phyloP scores from a whole-genome alignment of 1,140 invertebrate genomes.

The Parasteatoda tepidariorum region DNA sequence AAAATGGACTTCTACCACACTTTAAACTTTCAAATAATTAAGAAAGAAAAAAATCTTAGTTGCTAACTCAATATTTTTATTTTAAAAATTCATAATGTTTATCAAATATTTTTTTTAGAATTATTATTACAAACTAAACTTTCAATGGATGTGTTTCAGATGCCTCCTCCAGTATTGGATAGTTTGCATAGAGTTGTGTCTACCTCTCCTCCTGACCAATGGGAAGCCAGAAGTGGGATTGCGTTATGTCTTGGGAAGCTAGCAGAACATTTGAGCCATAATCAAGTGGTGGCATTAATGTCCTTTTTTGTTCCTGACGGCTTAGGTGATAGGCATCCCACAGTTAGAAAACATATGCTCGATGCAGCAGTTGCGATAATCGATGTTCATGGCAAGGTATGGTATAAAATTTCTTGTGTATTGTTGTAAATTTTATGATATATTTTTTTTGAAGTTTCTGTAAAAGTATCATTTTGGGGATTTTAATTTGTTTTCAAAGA shows the following conservation, averaged over 20 bases:
- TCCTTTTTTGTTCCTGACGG: conserved; percentile 86
- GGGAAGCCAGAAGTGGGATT: conserved; percentile 88
- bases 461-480: too few species aligned
- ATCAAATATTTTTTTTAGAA: too few species aligned
- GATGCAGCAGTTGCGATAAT: conserved; percentile 91
- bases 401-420: neutral
- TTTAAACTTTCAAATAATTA: too few species aligned
- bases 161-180: conserved; percentile 88
- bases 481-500: too few species aligned
- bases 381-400: conserved; percentile 81
- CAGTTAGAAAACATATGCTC: conserved; percentile 90
- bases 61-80: too few species aligned
- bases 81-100: too few species aligned
- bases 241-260: conserved; percentile 83
- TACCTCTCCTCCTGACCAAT: conserved; percentile 81
- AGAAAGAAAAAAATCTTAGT: too few species aligned
- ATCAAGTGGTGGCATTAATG: conserved; percentile 78
- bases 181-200: conserved; percentile 90
- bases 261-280: conserved; percentile 77
- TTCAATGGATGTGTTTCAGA: too few species aligned
- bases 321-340: conserved; percentile 84
- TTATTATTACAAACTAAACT: too few species aligned
- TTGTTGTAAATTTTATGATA: neutral
- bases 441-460: neutral
- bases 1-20: too few species aligned